Conservation (phyloP, 2,113 vertebrate genomes). For the Erythrocercus mccallii region DNA sequence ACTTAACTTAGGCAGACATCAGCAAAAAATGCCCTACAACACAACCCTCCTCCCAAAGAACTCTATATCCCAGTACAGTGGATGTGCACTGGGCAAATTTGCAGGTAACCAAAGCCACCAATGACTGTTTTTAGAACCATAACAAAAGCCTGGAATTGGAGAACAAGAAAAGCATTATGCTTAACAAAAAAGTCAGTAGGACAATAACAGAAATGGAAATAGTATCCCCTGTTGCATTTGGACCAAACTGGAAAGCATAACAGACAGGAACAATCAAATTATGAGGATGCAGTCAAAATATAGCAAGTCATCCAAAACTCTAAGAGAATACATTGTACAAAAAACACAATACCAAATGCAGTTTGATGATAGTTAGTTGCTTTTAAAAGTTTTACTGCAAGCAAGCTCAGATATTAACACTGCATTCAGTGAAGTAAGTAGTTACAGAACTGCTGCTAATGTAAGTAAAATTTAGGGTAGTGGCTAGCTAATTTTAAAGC, state of each 20-base stretch:
- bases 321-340: background rate
- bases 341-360: background rate
- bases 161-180: background rate
- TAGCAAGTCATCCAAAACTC: background rate
- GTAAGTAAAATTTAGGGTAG: background rate
- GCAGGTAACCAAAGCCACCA: background rate
- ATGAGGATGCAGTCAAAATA: background rate
- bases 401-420: background rate
- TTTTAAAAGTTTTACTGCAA: background rate
- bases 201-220: background rate
- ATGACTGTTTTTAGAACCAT: background rate
- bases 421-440: background rate
- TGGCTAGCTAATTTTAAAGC: background rate
- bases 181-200: background rate
- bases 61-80: background rate
- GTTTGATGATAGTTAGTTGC: background rate
- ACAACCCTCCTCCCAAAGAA: background rate
- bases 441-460: background rate
- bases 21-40: background rate
- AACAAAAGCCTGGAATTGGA: background rate
- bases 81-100: background rate
- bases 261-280: background rate
- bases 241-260: background rate
- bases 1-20: background rate
- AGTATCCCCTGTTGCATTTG: background rate